phyloP scores from a whole-genome alignment of 2,888 invertebrate species.

The Aporophyla nigra region DNA sequence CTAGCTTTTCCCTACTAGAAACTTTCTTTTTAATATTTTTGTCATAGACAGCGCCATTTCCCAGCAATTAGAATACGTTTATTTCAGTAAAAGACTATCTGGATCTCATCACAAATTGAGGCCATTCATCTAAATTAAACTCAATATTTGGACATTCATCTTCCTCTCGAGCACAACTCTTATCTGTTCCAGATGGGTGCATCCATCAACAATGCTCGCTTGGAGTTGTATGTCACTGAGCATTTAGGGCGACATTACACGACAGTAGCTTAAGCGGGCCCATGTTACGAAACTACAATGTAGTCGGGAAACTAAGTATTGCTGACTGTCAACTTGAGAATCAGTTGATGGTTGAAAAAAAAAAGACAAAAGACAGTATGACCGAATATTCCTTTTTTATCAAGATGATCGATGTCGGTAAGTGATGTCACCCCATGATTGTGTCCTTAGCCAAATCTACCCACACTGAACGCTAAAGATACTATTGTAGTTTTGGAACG shows the following conservation, averaged over 20 bases:
- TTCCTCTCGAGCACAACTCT: constrained; percentile 19
- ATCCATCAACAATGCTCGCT: constrained; percentile 58
- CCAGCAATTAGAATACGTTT: neutral
- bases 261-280: neutral
- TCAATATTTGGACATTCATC: constrained; percentile 30
- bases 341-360: neutral
- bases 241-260: constrained; percentile 41
- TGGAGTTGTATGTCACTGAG: constrained; percentile 48
- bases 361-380: neutral
- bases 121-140: constrained; percentile 29
- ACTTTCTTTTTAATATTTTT: neutral
- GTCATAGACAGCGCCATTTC: neutral
- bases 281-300: constrained; percentile 2
- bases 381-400: neutral
- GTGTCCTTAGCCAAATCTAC: neutral
- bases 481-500: neutral
- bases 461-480: neutral
- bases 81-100: neutral
- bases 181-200: constrained; percentile 57
- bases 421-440: no score
- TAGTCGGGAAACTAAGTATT: constrained; percentile 1
- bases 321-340: neutral
- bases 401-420: no score
- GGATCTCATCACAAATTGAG: constrained; percentile 3
- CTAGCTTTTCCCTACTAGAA: neutral